Evolutionary conservation across 92 coral and sea anemone species (phyloP), one percentile per base, ranked within the genome.

Genomic region (Parazoanthus swiftii): DNA sequence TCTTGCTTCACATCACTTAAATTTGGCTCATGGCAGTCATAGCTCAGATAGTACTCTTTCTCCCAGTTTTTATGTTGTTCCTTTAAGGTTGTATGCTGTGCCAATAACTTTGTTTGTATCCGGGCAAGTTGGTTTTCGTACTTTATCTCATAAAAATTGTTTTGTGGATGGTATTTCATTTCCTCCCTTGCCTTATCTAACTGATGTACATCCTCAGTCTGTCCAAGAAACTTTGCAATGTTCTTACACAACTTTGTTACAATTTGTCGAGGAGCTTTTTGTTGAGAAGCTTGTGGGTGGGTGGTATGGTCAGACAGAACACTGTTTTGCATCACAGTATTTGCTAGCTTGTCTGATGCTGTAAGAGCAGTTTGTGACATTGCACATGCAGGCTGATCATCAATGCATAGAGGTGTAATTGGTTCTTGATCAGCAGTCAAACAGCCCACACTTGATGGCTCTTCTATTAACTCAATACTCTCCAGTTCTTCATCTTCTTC

Each of bases 21-120:
- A 33, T 42, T 48, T 56, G 89, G 89, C 74, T 87, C 89, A 78
- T 70, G 58, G 9, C 85, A 78, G 89, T 87, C 85, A 67, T 78
- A 79, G 63, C 77, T 79, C 33, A 87, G 89, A 78, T 78, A 87
- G 77, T 58, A 87, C 8, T 78, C 77, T 66, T 54, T 48, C 36
- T 86, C 89, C 89, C 89, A 86, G 80, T 86, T 82, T 20, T 77
- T 86, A 23, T 86, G 89, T 18, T 86, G 74, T 42, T 86, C 56
- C 36, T 86, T 86, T 20, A 78, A 76, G 20, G 89, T 37, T 3
- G 89, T 86, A 84, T 86, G 89, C 58, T 56, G 82, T 37, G 84
- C 76, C 74, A 86, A 73, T 48, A 86, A 63, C 74, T 86, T 71
- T 56, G 84, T 86, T 56, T 86, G 89, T 8, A 86, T 71, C 18